Base-by-base conservation (phyloP, 2,888 invertebrate species). In the Phaedon cochleariae region DNA sequence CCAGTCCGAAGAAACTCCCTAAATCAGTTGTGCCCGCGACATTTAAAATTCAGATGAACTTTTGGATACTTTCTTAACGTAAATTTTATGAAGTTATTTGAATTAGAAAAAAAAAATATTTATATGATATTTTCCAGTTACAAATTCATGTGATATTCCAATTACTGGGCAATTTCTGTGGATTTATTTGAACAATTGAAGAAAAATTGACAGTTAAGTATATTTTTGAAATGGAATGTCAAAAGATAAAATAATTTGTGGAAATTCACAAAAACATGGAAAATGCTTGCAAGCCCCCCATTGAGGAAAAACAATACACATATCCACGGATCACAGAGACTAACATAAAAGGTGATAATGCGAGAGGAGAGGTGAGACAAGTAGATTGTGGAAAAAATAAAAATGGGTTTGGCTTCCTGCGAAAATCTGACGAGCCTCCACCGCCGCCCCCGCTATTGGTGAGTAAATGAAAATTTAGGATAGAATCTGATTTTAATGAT, bases 341-440 rank as follows among this genome's bases (percentile, higher is more conserved):
- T 26, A 72, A 72, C 53, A 62, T 74, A 15, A 74, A 73, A 55
- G 73, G 63, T 59, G 73, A 73, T 34, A 66, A 63, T 20, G 73
- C 76, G 20, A 78, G 74, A 59, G 65, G 73, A 18, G 79, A 80
- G 67, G 74, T 79, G 17, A 74, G 78, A 48, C 74, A 74, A 61
- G 67, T 80, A 55, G 78, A 79, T 52, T 80, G 76, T 65, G 75
- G 73, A 10, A 72, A 74, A 67, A 71, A 67, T 51, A 60, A 64
- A 55, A 59, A 68, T 57, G 67, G 64, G 18, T 73, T 73, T 52
- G 69, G 70, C 45, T 67, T 63, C 37, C 57, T 70, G 61, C 68
- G 69, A 55, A 58, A 48, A 9, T 29, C 59, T 57, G 62, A 71
- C 51, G 68, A 49, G 34, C 15, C 34, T 20, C 61, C 65, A 15